phyloP scores from a whole-genome alignment of 2,797 vertebrate genomes.

The Tinamus major region DNA sequence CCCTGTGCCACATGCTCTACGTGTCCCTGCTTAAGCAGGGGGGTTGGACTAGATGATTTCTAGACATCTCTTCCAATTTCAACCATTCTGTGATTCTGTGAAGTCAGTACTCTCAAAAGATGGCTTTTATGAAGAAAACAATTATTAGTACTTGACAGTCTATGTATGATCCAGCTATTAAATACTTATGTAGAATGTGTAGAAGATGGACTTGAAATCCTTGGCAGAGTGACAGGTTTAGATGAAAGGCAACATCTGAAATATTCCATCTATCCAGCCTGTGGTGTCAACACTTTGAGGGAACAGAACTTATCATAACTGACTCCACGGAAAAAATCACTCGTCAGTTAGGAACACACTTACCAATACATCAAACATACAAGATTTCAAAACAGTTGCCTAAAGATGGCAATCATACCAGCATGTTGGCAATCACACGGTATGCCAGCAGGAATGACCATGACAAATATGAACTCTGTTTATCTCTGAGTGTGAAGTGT shows the following conservation, averaged over 20 bases:
- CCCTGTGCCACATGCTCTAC: no score
- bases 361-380: neutral
- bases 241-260: neutral
- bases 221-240: neutral
- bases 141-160: neutral
- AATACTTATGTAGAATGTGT: neutral
- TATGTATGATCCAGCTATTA: neutral
- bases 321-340: conserved; percentile 4
- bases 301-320: neutral
- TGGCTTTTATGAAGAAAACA: neutral
- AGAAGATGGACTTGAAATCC: neutral
- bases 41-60: no score
- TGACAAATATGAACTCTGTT: neutral
- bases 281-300: neutral
- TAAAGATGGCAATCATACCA: conserved; percentile 46
- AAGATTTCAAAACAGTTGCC: conserved; percentile 24
- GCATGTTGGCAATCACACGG: neutral
- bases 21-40: no score
- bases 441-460: neutral
- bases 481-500: neutral
- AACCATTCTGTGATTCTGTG: no score
- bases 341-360: neutral
- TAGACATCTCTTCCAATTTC: no score
- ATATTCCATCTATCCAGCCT: neutral
- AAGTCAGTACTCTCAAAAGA: rapidly evolving